Evolutionary conservation across 2,797 vertebrate species (phyloP).

Genomic region (Urophycis tenuis): DNA sequence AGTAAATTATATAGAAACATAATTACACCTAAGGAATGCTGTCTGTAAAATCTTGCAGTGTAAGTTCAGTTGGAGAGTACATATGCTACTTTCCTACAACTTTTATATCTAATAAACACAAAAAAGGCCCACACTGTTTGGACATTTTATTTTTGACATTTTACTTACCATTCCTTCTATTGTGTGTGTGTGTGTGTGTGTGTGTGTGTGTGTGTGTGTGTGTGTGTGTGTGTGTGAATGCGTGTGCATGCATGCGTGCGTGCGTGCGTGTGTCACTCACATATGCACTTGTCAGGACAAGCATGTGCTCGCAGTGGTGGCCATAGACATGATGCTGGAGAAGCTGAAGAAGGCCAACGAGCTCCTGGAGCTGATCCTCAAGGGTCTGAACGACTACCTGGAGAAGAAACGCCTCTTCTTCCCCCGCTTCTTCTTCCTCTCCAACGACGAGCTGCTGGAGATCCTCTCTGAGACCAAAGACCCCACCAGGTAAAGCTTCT

Average conservation of each 20-base stretch:
- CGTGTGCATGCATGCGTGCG: neutral
- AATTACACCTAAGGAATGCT: no score
- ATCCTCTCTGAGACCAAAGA: conserved; percentile 92
- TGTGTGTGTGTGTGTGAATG: neutral
- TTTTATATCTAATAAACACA: no score
- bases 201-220: no score
- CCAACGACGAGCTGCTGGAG: conserved; percentile 89
- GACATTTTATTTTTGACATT: neutral
- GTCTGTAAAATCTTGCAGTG: no score
- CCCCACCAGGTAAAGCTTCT: conserved; percentile 75
- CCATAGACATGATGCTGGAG: conserved; percentile 79
- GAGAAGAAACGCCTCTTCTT: conserved; percentile 89
- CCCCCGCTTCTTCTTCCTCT: conserved; percentile 92
- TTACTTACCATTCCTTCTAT: neutral
- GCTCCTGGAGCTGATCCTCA: conserved; percentile 82
- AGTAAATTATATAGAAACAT: no score
- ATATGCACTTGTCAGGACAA: conserved; percentile 70
- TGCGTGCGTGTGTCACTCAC: neutral
- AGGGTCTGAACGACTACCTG: conserved; percentile 87
- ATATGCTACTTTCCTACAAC: no score
- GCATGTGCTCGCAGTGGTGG: conserved; percentile 74
- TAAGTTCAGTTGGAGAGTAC: no score
- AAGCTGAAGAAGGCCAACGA: conserved; percentile 77
- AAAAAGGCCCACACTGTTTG: no score
- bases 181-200: neutral